Evolutionary conservation across 2,113 vertebrate genomes (phyloP).

Genomic region (Redunca redunca): DNA sequence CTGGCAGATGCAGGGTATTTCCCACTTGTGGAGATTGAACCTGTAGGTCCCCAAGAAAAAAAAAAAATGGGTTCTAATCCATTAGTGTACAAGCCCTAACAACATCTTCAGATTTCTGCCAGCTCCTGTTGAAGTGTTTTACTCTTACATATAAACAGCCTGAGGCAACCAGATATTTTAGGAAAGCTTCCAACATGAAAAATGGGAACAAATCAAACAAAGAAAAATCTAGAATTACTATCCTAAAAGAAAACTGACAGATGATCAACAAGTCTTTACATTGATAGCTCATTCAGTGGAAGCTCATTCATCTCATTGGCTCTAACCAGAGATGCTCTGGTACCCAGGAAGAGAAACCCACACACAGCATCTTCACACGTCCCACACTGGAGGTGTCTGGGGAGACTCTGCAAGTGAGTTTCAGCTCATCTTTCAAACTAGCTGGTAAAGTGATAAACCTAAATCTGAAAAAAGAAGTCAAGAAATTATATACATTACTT

Average conservation of each 20-base stretch:
- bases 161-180: not conserved
- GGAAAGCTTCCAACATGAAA: not conserved
- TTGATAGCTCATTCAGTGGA: not conserved
- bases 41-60: not conserved
- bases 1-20: not conserved
- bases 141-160: not conserved
- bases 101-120: not conserved
- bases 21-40: not conserved
- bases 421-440: not conserved
- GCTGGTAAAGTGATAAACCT: not conserved
- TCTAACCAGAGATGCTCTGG: not conserved
- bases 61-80: not conserved
- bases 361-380: too few species aligned
- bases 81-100: not conserved
- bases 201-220: not conserved
- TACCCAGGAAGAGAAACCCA: not conserved
- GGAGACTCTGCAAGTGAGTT: not conserved
- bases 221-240: not conserved
- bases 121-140: not conserved
- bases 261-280: not conserved
- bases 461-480: not conserved
- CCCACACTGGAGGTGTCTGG: not conserved
- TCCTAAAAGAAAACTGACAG: not conserved
- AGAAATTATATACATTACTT: not conserved
- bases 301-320: not conserved